Evolutionary conservation across 1,140 invertebrate genomes (phyloP).

Genomic region (Coboldia fuscipes): DNA sequence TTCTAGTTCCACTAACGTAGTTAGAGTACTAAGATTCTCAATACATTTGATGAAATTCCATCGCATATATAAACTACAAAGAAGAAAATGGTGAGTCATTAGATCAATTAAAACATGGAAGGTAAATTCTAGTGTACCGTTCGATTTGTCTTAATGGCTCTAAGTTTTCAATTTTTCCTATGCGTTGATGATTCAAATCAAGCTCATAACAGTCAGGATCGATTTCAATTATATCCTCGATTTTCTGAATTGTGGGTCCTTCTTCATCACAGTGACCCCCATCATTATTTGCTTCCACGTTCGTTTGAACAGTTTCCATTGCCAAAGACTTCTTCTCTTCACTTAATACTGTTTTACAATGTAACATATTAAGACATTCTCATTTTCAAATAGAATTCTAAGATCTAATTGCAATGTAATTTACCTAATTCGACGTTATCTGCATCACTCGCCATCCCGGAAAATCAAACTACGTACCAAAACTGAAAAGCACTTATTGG

Average conservation of each 20-base stretch:
- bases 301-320: not conserved
- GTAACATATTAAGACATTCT: not conserved
- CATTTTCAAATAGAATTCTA: not conserved
- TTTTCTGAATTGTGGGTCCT: constrained; percentile 1
- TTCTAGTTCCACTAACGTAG: constrained; percentile 66
- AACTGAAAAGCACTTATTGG: no score
- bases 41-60: constrained; percentile 95
- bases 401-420: not conserved
- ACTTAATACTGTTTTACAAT: not conserved
- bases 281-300: not conserved
- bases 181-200: constrained; percentile 74
- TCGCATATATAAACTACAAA: constrained; percentile 46
- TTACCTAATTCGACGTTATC: not conserved
- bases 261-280: not conserved
- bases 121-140: constrained; percentile 18
- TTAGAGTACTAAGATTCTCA: constrained; percentile 57
- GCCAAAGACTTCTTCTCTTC: not conserved
- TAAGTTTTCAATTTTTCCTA: constrained; percentile 63
- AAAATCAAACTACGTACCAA: no score
- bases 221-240: constrained; percentile 16
- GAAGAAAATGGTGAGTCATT: not conserved
- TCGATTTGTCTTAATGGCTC: constrained; percentile 51
- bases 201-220: constrained; percentile 18
- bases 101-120: not conserved
- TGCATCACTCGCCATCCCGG: not conserved